phyloP scores from a whole-genome alignment of 1,140 invertebrate genomes.

The Sarcophaga bullata region DNA sequence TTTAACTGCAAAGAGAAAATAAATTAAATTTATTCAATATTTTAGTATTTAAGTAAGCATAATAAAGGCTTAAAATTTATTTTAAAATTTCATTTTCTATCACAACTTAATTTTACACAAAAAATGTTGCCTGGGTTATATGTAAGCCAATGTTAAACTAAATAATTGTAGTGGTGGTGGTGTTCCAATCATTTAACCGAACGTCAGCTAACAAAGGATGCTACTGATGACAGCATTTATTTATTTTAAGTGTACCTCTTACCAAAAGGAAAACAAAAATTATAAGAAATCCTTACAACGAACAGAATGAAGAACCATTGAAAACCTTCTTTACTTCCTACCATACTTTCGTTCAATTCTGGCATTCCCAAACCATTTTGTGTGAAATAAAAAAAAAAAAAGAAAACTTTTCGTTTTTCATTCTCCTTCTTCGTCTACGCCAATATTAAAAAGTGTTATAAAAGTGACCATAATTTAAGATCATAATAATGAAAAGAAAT shows the following conservation, averaged over 20 bases:
- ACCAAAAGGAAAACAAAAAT: neutral
- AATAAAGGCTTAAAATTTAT: too few species aligned
- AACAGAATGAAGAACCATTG: neutral
- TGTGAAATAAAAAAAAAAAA: too few species aligned
- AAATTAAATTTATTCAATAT: too few species aligned
- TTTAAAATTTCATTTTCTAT: too few species aligned
- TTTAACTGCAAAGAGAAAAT: too few species aligned
- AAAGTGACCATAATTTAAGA: slow-evolving; percentile 15
- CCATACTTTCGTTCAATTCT: too few species aligned
- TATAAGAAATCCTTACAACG: neutral
- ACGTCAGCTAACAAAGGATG: neutral
- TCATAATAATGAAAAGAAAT: neutral
- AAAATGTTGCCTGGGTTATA: too few species aligned
- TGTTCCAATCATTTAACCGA: neutral
- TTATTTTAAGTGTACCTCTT: neutral
- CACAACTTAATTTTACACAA: too few species aligned
- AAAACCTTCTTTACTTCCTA: neutral
- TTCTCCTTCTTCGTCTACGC: neutral
- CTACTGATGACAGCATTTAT: slow-evolving; percentile 5
- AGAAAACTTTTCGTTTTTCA: neutral
- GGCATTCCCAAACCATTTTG: too few species aligned
- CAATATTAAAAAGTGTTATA: neutral
- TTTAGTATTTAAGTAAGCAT: too few species aligned
- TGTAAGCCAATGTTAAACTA: too few species aligned
- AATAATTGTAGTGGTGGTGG: too few species aligned